phyloP scores from a whole-genome alignment of 2,113 vertebrate genomes.

The Actenoides hombroni region DNA sequence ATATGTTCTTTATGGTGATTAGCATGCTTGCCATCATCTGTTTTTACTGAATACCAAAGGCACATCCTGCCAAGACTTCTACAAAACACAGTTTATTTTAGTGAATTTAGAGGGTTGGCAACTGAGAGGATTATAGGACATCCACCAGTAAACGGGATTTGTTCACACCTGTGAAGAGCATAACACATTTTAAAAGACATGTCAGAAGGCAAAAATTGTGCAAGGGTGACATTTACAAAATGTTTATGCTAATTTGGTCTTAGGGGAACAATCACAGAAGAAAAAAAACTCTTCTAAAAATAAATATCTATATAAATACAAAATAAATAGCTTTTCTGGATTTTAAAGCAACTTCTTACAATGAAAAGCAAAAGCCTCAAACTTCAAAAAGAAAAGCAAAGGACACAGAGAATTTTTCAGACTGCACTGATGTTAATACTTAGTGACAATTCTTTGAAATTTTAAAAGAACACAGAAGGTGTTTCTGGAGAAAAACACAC shows the following conservation, averaged over 20 bases:
- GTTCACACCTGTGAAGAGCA: background rate
- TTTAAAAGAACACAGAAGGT: background rate
- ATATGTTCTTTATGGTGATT: background rate
- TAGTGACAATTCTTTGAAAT: background rate
- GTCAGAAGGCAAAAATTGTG: background rate
- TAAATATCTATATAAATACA: background rate
- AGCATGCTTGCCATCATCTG: background rate
- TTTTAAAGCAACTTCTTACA: background rate
- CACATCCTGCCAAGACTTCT: background rate
- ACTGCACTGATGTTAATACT: background rate
- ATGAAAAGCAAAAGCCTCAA: background rate
- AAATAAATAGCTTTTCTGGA: background rate
- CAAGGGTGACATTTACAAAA: background rate
- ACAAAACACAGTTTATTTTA: background rate
- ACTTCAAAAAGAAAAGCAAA: background rate
- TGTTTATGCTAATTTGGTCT: background rate
- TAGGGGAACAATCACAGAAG: background rate
- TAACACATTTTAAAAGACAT: background rate
- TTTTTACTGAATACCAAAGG: background rate
- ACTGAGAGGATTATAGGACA: background rate
- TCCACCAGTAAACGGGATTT: background rate
- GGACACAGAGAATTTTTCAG: background rate
- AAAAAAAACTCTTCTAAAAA: background rate
- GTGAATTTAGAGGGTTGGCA: background rate
- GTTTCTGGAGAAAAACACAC: background rate